Evolutionary conservation across 2,888 invertebrate species (phyloP).

Genomic region (Oscheius sp.): DNA sequence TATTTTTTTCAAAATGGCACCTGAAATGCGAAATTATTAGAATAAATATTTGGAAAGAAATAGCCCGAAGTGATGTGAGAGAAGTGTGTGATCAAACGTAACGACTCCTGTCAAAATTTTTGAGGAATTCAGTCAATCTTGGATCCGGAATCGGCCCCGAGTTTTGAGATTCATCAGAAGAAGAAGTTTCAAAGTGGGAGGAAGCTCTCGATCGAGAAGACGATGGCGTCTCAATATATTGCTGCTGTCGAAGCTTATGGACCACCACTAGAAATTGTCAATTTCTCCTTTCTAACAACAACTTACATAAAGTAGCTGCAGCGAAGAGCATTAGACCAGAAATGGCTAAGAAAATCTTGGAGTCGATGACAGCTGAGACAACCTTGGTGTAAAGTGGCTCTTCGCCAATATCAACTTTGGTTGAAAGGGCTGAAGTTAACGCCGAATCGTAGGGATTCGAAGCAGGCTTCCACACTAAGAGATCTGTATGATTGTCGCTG

Average conservation of each 20-base stretch:
- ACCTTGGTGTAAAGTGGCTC: slow-evolving; percentile 10
- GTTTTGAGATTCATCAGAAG: slow-evolving; percentile 12
- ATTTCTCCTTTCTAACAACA: neutral
- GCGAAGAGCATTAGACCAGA: slow-evolving; percentile 9
- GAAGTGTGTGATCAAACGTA: slow-evolving; percentile 8
- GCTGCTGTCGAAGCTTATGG: slow-evolving; percentile 15
- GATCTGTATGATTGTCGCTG: slow-evolving; percentile 40
- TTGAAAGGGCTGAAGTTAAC: slow-evolving; percentile 46
- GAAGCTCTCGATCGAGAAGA: neutral
- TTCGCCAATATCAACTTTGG: slow-evolving; percentile 33
- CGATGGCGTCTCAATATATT: neutral
- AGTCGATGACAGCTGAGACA: neutral
- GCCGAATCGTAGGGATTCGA: slow-evolving; percentile 33
- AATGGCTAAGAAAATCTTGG: slow-evolving; percentile 13
- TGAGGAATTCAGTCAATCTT: slow-evolving; percentile 15
- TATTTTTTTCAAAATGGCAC: no score
- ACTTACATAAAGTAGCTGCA: neutral
- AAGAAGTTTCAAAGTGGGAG: slow-evolving; percentile 9
- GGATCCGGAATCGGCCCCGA: slow-evolving; percentile 7
- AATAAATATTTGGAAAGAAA: neutral
- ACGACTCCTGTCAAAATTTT: slow-evolving; percentile 16
- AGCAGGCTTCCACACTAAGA: slow-evolving; percentile 34
- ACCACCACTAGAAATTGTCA: slow-evolving; percentile 7
- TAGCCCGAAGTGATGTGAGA: neutral
- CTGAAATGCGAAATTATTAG: no score